Conservation (phyloP, 2,113 vertebrate genomes). For the Balaeniceps rex region DNA sequence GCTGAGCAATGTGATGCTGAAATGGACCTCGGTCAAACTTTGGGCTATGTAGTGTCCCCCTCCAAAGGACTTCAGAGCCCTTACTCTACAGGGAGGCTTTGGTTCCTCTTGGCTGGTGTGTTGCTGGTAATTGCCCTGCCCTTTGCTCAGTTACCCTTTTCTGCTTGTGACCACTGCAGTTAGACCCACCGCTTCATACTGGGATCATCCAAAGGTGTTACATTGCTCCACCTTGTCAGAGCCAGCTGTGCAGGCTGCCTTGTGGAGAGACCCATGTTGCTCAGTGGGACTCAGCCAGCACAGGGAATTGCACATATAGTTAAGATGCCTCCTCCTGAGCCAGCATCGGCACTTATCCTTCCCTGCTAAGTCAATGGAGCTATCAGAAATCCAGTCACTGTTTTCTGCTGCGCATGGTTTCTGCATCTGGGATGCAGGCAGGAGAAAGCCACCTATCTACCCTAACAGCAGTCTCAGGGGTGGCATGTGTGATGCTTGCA, state of each 20-base stretch:
- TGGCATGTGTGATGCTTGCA: background rate
- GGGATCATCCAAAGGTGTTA: background rate
- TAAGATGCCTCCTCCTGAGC: background rate
- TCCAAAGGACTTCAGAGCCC: background rate
- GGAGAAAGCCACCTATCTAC: background rate
- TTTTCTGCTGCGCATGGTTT: background rate
- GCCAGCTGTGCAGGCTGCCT: background rate
- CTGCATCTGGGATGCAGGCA: background rate
- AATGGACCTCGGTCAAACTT: background rate
- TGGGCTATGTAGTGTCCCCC: background rate
- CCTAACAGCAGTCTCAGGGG: background rate
- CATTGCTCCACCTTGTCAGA: background rate
- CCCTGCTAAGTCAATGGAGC: background rate
- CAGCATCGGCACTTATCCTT: background rate
- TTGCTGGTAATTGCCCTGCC: background rate
- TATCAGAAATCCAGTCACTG: background rate
- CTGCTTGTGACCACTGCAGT: background rate
- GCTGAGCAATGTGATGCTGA: background rate
- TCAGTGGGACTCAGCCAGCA: background rate
- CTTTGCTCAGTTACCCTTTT: background rate
- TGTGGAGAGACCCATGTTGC: accelerated
- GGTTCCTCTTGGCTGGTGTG: background rate
- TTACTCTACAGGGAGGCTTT: background rate
- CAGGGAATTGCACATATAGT: background rate
- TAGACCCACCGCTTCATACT: background rate